phyloP scores from a whole-genome alignment of 1,140 invertebrate species.

The Aplysia californica region DNA sequence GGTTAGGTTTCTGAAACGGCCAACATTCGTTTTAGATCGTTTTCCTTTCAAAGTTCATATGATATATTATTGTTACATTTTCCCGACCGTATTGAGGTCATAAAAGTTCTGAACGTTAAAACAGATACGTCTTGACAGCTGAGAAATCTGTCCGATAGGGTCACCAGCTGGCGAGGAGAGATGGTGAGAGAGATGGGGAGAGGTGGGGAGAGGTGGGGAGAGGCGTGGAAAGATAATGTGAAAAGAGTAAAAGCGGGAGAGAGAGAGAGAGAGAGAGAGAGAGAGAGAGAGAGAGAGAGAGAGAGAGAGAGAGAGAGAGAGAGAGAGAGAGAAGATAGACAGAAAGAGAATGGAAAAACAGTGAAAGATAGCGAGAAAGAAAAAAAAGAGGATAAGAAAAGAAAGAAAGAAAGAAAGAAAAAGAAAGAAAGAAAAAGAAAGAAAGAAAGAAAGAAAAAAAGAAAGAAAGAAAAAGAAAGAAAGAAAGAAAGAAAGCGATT shows the following conservation, averaged over 20 bases:
- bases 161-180: no score
- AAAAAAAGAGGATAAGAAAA: not conserved
- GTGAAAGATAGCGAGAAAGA: not conserved
- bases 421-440: not conserved
- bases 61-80: no score
- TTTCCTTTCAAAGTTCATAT: no score
- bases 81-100: no score
- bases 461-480: no score
- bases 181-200: not conserved
- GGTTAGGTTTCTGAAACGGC: no score
- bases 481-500: no score
- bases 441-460: not conserved
- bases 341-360: not conserved
- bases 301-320: conserved; percentile 1
- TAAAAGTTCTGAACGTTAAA: no score
- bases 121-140: no score
- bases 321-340: not conserved
- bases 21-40: no score
- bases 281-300: not conserved
- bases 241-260: not conserved
- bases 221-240: not conserved
- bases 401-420: not conserved
- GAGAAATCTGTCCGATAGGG: no score
- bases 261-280: conserved; percentile 7
- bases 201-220: not conserved